These are phyloP conservation scores for Agrotis exclamationis DNA, from an alignment of 2,888 invertebrate genomes.

Conservation along the genomic window DNA sequence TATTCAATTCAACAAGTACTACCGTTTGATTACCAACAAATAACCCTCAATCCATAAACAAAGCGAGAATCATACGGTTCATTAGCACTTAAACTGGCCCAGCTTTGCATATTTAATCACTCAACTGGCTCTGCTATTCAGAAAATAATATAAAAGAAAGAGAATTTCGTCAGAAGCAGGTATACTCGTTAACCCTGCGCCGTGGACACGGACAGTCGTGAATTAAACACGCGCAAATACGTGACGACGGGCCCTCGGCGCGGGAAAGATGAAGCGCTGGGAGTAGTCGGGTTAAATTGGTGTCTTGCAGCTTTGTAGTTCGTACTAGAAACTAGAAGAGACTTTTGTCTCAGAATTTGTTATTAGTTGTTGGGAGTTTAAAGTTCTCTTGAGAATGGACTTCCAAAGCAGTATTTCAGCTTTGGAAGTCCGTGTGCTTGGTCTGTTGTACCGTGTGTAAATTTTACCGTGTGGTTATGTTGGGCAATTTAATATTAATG, in stretches of 20 bases:
- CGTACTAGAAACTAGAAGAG: constrained; percentile 22
- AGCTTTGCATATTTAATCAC: constrained; percentile 61
- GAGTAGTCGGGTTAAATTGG: constrained; percentile 34
- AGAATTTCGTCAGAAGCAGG: constrained; percentile 57
- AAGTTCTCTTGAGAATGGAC: neutral
- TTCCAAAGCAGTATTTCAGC: constrained; percentile 2
- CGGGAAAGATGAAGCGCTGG: constrained; percentile 49
- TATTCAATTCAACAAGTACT: constrained; percentile 31
- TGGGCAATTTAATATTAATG: constrained; percentile 71
- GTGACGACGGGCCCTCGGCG: constrained; percentile 53
- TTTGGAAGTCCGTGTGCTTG: too few relatives aligned
- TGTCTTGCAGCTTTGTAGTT: constrained; percentile 21
- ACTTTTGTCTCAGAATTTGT: constrained; percentile 29
- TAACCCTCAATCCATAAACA: constrained; percentile 48
- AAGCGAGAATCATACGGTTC: constrained; percentile 47
- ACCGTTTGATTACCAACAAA: constrained; percentile 34
- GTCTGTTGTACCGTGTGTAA: neutral
- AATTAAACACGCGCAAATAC: constrained; percentile 76
- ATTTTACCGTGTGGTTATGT: neutral
- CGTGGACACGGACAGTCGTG: constrained; percentile 64
- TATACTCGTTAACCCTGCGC: constrained; percentile 70
- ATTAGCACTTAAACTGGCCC: constrained; percentile 62
- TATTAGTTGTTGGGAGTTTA: constrained; percentile 25
- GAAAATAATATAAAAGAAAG: constrained; percentile 61
- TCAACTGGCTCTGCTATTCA: constrained; percentile 57